Evolutionary conservation across 2,113 vertebrate genomes (phyloP).

Genomic region (Azemiops feae): DNA sequence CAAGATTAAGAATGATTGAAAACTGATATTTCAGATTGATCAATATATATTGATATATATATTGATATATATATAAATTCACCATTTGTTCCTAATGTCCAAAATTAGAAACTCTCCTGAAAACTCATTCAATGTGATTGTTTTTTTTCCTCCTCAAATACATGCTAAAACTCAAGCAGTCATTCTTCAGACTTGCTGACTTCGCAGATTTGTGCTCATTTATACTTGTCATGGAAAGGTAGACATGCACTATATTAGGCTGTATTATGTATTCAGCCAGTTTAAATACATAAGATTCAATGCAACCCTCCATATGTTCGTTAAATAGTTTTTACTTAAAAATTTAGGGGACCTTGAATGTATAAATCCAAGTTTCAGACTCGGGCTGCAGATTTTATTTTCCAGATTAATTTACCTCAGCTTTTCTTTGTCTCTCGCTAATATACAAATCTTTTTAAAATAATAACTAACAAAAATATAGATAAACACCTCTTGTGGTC

Average conservation of each 20-base stretch:
- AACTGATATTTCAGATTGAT: not conserved
- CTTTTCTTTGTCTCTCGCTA: not conserved
- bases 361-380: not conserved
- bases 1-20: not conserved
- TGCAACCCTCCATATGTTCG: slow-evolving; percentile 17
- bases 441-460: not conserved
- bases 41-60: too few species aligned
- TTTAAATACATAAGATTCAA: slow-evolving; percentile 9
- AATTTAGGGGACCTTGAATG: not conserved
- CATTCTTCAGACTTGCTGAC: slow-evolving; percentile 7
- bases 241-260: slow-evolving; percentile 12
- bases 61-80: not conserved
- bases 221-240: slow-evolving; percentile 35
- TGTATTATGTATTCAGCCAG: slow-evolving; percentile 21
- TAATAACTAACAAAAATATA: not conserved
- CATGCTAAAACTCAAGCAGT: not conserved
- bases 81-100: not conserved
- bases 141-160: not conserved
- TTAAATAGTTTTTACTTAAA: slow-evolving; percentile 16
- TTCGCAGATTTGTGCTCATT: slow-evolving; percentile 25
- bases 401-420: not conserved
- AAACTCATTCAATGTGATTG: not conserved
- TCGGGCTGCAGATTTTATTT: not conserved
- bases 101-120: not conserved
- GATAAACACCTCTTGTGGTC: not conserved